Base-by-base conservation (phyloP, 1,140 invertebrate species). In the Drosophila bocki region DNA sequence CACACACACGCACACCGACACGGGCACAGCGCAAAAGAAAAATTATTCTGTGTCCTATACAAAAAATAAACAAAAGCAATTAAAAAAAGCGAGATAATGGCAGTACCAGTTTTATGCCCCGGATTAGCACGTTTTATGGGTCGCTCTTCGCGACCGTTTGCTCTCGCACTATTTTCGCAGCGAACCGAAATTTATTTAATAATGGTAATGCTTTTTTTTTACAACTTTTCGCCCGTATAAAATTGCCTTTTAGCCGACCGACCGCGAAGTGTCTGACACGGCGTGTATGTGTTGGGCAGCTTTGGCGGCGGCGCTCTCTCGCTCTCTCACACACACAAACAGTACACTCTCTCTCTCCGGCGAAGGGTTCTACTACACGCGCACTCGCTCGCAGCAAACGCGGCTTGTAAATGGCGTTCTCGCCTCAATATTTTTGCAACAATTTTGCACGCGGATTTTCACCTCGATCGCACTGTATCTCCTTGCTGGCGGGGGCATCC, bases 61-160 rank as follows among this genome's bases (percentile, higher is more conserved):
- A 88, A 88, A 88, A 88, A 88, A 88, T 88, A 88, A 88, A 88
- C 85, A 88, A 88, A 88, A 88, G 85, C 85, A 88, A 88, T 88
- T 88, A 88, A 88, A 88, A 83, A 88, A 80, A 59, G 65, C 69
- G 68, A 86, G 59, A 65, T 65, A 76, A 70, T 86, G 82, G 68
- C 68, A 78, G 57, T 87, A 87, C 84, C 85, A 80, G 80, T 80
- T 87, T 80, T 78, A 62, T 72, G 75, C 12, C 41, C 42, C 59
- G 42, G 62, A 80, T 61, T 78, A 75, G 77, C 78, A 81, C 80
- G 82, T 81, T 84, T 78, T 80, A 71, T 75, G 32, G 65, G 50
- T 51, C 65, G 82, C 68, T 42, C 62, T 51, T 29, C 44, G 53
- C 58, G 33, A 32, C 44, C 65, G 59, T 62, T 70, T 12, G 48